Percentiles rank a stretch among this genome's conserved stretches.
These are phyloP conservation scores for Ormia ochracea DNA, from an alignment of 2,888 invertebrate genomes.

Conservation along the genomic window DNA sequence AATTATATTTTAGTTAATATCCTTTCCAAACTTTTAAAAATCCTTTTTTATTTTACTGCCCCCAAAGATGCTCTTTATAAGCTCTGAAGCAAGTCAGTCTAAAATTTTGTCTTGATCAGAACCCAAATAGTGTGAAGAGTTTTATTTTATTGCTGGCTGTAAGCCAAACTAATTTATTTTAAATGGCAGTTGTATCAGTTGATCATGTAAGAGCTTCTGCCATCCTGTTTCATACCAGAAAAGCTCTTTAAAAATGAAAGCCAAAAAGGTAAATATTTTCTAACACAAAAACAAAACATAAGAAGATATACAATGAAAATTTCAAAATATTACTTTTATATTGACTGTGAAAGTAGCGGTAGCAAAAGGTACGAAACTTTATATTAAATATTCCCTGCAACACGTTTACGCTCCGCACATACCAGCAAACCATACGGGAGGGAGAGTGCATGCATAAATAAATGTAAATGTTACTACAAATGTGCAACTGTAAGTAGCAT, in stretches of 20 bases:
- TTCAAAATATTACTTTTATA: conserved; percentile 36
- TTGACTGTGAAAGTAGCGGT: conserved; percentile 18
- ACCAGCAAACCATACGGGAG: too few relatives aligned
- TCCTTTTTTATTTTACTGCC: too few relatives aligned
- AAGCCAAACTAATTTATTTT: too few relatives aligned
- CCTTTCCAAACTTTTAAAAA: too few relatives aligned
- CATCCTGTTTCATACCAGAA: neutral
- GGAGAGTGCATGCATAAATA: neutral
- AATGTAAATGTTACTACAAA: neutral
- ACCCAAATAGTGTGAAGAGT: too few relatives aligned
- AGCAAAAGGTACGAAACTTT: neutral
- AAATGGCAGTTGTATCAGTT: neutral
- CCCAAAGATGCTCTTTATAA: too few relatives aligned
- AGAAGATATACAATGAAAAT: neutral
- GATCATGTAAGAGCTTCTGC: neutral
- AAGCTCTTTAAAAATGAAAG: conserved; percentile 19
- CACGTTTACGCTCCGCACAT: neutral
- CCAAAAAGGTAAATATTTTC: conserved; percentile 39
- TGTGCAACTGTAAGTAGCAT: neutral
- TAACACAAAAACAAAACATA: conserved; percentile 24
- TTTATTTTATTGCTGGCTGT: too few relatives aligned
- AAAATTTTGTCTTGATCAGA: too few relatives aligned
- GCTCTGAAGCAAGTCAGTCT: too few relatives aligned
- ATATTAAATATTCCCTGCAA: conserved; percentile 18
- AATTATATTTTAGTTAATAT: too few relatives aligned